Base-by-base conservation (phyloP, 2,113 vertebrate species). In the Takifugu bimaculatus region DNA sequence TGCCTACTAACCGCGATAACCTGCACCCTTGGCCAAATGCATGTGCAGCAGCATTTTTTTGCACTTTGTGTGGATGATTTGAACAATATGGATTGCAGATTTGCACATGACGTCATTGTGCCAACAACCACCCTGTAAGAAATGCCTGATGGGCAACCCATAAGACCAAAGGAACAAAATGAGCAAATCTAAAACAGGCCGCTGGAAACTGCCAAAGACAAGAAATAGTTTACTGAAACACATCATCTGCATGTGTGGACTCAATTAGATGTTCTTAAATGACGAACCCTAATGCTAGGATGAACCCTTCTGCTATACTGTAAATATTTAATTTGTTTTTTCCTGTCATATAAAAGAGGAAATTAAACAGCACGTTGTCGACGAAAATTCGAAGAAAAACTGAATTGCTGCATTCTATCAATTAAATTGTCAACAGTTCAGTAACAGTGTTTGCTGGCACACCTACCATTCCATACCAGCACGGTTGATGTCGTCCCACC, bases 401-500 rank as follows among this genome's bases (percentile, higher is more conserved):
- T 32, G 29, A 32, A 32, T 32, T 3, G 7, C 29, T 2, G 29
- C 7, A 32, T 32, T 32, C 29, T 32, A 32, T 32, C 29, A 32
- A 32, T 32, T 32, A 4, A 4, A 32, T 6, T 32, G 5, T 32
- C 29, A 32, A 32, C 35, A 39, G 35, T 39, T 39, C 35, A 39
- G 11, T 39, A 11, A 11, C 7, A 39, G 35, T 10, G 11, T 39
- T 39, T 39, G 47, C 42, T 48, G 48, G 53, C 56, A 11, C 35
- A 89, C 91, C 57, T 93, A 99, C 97, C 96, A 99, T 91, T 98
- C 92, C 6, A 88, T 6, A 66, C 97, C 97, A 0, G 93, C 94
- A 56, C 93, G 92, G 88, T 91, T 96, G 90, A 96, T 94, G 80
- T 99, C 97, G 60, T 99, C 97, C 97, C 97, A 99, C 96, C 96